Base-by-base conservation (phyloP, 2,113 vertebrate species). In the Calonectris borealis region DNA sequence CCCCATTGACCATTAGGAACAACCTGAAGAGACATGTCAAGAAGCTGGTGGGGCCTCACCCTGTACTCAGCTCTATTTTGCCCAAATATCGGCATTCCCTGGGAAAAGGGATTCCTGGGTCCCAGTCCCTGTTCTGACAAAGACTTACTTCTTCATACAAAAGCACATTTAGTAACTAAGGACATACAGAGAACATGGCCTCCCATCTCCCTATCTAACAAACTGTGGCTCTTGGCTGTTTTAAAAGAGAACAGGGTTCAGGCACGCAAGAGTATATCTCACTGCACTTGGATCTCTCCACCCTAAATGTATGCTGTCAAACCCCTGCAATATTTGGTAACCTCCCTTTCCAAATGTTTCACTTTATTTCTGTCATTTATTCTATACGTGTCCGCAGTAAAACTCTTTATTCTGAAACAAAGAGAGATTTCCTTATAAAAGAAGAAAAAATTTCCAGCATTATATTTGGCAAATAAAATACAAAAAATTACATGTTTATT, bases 381-480 rank as follows among this genome's bases (percentile, higher is more conserved):
- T 84, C 90, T 68, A 8, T 18, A 48, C 2, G 2, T 20, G 49
- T 34, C 31, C 38, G 26, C 44, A 65, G 44, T 54, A 66, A 86
- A 90, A 66, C 15, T 18, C n/a, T 66, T 61, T 25, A 69, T 65
- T 73, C 71, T 49, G 71, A 79, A 96, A 91, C 72, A 94, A 93
- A 86, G 20, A 17, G 9, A 80, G 11, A 70, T 40, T 61, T 86
- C 46, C 64, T 83, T 93, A 71, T 44, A 60, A 85, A 84, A 65
- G 20, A 38, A n/a, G 16, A 71, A 31, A 29, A 2, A 8, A 29
- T 86, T 77, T 51, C 51, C 60, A 88, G 19, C 36, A 46, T 77
- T 90, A 7, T 49, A 61, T 88, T 80, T 95, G 71, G 49, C 88
- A 90, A 73, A n/a, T 77, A 77, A 85, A 88, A 95, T 31, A 61